Evolutionary conservation across 2,113 vertebrate genomes (phyloP), one percentile per base, ranked within the genome.

Genomic region (Anolis carolinensis): DNA sequence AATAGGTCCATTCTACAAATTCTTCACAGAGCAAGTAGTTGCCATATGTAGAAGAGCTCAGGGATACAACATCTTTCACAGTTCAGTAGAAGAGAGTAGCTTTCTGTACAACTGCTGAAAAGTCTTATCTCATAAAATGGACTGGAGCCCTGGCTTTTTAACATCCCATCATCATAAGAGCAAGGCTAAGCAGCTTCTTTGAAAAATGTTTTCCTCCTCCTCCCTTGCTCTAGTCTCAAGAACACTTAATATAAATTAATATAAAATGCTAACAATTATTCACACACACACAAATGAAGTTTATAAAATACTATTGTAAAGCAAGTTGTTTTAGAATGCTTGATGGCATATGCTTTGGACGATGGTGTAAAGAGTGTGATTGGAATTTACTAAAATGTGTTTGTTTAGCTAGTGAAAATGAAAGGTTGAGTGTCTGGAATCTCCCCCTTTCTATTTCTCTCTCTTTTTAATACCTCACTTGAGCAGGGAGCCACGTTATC

Each of bases 11-110:
- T 5, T 82, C 21, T 55, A 39, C 16, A 36, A 3, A 21, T 39
- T 39, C 25, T 80, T 23, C 44, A 8, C 0, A 0, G 0, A 0
- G 20, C 0, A 0, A 0, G 0, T 67, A 48, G 34, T 65, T 7
- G 27, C 25, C 79, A 44, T 7, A 7, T 9, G 4, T 25, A n/a
- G 44, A 44, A 67, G 65, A 81, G 62, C 16, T 39, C 25, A n/a
- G 79, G 65, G 59, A 5, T 25, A 20, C 20, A 67, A 27, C 3
- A n/a, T 14, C 62, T 48, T 68, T 67, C 13, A 68, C 44, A 48
- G 48, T 63, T 20, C 9, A 30, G 65, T 30, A 68, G 65, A 27
- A 68, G 27, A 27, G 23, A 67, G 63, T 25, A 25, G 63, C 27
- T 30, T 68, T 25, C 25, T n/a, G 27, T 44, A 7, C 34, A 2